phyloP scores from a whole-genome alignment of 2,113 vertebrate species.

The Glareola pratincola region DNA sequence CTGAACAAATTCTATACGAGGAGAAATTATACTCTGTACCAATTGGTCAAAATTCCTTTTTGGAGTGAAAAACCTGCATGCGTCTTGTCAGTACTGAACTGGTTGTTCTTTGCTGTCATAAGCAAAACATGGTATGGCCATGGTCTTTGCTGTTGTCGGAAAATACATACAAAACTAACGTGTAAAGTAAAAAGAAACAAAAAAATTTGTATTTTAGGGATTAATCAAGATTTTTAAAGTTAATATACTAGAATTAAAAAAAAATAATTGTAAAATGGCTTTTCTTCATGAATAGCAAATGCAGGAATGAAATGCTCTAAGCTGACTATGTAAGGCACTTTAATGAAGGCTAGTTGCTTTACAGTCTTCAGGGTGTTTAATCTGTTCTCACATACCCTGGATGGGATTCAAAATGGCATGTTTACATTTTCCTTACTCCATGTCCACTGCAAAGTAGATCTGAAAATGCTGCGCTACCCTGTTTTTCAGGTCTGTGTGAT shows the following conservation, averaged over 20 bases:
- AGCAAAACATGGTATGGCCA: not conserved
- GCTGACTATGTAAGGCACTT: not conserved
- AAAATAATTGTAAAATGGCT: not conserved
- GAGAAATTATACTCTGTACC: not conserved
- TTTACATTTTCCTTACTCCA: not conserved
- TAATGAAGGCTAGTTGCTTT: not conserved
- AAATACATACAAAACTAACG: not conserved
- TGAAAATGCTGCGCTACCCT: not conserved
- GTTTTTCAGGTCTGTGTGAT: not conserved
- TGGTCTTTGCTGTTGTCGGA: not conserved
- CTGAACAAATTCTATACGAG: not conserved
- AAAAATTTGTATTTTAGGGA: not conserved
- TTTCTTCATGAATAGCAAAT: not conserved
- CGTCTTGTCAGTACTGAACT: not conserved
- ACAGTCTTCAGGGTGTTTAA: not conserved
- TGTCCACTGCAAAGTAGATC: not conserved
- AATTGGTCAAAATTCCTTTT: not conserved
- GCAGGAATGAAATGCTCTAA: not conserved
- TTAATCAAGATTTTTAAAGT: not conserved
- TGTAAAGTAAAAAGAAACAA: not conserved
- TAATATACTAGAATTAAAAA: rapidly evolving
- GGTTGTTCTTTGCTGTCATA: not conserved
- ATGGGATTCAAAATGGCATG: not conserved
- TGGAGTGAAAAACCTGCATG: not conserved
- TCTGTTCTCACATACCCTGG: not conserved